Conservation (phyloP, 1,140 invertebrate species). For the Wiebesia pumilae region DNA sequence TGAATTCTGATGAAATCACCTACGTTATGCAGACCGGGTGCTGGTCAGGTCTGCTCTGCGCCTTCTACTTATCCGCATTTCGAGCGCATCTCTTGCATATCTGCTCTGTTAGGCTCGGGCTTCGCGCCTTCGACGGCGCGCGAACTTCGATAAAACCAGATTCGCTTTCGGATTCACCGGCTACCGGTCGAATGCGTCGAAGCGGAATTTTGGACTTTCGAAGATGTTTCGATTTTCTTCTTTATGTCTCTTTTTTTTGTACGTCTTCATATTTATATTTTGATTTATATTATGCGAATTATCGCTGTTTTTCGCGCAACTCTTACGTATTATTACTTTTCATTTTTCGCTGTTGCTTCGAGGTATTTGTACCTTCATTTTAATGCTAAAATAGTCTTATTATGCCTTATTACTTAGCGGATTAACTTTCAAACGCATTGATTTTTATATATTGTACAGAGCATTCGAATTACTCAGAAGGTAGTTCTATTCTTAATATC, state of each 20-base stretch:
- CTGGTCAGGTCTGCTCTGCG: conserved; percentile 53
- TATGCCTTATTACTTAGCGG: neutral
- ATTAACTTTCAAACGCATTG: neutral
- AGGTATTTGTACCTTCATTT: neutral
- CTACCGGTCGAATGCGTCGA: neutral
- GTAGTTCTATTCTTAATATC: neutral
- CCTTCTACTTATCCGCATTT: conserved; percentile 66
- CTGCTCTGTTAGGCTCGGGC: conserved; percentile 8
- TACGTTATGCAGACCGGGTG: conserved; percentile 61
- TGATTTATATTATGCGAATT: conserved; percentile 17
- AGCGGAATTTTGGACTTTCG: neutral
- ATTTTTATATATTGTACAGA: neutral
- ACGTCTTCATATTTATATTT: conserved; percentile 23
- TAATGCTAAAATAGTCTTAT: conserved; percentile 8
- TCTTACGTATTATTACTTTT: neutral
- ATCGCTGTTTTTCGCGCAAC: neutral
- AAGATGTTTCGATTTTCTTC: neutral
- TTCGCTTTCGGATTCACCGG: conserved; percentile 32
- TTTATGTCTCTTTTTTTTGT: neutral
- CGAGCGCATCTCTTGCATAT: conserved; percentile 46
- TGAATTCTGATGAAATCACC: conserved; percentile 73
- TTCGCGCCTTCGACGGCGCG: conserved; percentile 47
- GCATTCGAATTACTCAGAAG: neutral
- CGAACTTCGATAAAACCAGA: conserved; percentile 7
- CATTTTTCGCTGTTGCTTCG: neutral